phyloP scores from a whole-genome alignment of 2,888 invertebrate species.

The Andrena praecox region DNA sequence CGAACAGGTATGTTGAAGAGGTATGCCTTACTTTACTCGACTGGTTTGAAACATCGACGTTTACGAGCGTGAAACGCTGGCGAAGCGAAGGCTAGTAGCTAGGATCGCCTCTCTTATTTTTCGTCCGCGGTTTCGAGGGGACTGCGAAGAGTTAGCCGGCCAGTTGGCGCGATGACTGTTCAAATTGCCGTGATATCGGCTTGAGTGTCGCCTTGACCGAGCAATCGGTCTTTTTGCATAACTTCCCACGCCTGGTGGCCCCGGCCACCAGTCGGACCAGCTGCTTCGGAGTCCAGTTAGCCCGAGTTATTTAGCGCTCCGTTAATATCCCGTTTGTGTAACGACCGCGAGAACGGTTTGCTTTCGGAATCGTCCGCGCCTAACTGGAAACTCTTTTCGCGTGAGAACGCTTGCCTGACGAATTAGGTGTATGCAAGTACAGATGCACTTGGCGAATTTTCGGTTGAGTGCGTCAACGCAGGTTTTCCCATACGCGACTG shows the following conservation, averaged over 20 bases:
- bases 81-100: slow-evolving; percentile 27
- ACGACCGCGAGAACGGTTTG: slow-evolving; percentile 46
- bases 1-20: slow-evolving; percentile 10
- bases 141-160: not conserved
- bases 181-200: slow-evolving; percentile 54
- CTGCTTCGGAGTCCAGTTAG: slow-evolving; percentile 70
- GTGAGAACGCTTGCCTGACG: slow-evolving; percentile 31
- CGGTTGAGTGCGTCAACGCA: too few relatives aligned
- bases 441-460: too few relatives aligned
- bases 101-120: slow-evolving; percentile 22
- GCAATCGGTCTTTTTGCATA: slow-evolving; percentile 71
- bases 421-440: not conserved
- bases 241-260: slow-evolving; percentile 73
- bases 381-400: slow-evolving; percentile 34
- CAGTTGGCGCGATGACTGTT: slow-evolving; percentile 1
- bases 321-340: slow-evolving; percentile 67
- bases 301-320: slow-evolving; percentile 68
- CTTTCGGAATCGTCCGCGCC: slow-evolving; percentile 59
- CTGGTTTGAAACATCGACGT: slow-evolving; percentile 72
- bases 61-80: slow-evolving; percentile 55
- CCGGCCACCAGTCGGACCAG: slow-evolving; percentile 54
- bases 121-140: slow-evolving; percentile 26
- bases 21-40: slow-evolving; percentile 53
- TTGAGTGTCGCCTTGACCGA: slow-evolving; percentile 43
- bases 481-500: too few relatives aligned